Base-by-base conservation (phyloP, 2,888 invertebrate species). In the Polydrusus pterygomalis region DNA sequence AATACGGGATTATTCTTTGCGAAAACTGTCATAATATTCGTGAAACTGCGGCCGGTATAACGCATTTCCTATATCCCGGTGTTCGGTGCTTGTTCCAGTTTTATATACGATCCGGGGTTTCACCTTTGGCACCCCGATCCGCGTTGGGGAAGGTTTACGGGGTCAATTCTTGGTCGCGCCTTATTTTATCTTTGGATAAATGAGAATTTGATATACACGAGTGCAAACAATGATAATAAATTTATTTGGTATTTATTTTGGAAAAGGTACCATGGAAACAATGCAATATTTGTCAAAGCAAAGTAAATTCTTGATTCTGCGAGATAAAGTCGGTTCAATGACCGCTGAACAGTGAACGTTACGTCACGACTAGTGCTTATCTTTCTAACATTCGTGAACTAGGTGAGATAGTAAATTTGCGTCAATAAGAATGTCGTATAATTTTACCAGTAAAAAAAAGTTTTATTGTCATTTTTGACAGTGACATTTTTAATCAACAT, bases 51-150 rank as follows among this genome's bases (percentile, higher is more conserved):
- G n/a, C 58, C 72, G 65, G 47, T 49, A 64, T 73, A 67, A 56
- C 65, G 60, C 71, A 58, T 73, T 73, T 73, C 49, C 72, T 65
- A 73, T 73, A 73, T 73, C 72, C 30, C 13, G 65, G 60, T 15
- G 67, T 73, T 73, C 18, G 65, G 47, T 47, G 60, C 51, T 73
- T 73, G 71, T 73, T 67, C 72, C 45, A 58, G 47, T 65, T 65
- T 73, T 73, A 67, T 67, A 73, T 67, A 67, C 67, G 72, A 38
- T 47, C 60, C 18, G 49, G 72, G 67, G 25, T 43, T 73, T 67
- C 67, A 67, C 72, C 72, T 73, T 73, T 73, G 67, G 67, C 72
- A 73, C 67, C 58, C 72, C 67, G 15, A 58, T 60, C 40, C 72
- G 49, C 56, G 56, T 56, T 67, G 58, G 40, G 67, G 72, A 73